A percentile compares a stretch with the other conserved stretches of the same genome.
These are phyloP conservation scores for Poliocrania exsul DNA, from an alignment of 2,797 vertebrate species.

Conservation along the genomic window DNA sequence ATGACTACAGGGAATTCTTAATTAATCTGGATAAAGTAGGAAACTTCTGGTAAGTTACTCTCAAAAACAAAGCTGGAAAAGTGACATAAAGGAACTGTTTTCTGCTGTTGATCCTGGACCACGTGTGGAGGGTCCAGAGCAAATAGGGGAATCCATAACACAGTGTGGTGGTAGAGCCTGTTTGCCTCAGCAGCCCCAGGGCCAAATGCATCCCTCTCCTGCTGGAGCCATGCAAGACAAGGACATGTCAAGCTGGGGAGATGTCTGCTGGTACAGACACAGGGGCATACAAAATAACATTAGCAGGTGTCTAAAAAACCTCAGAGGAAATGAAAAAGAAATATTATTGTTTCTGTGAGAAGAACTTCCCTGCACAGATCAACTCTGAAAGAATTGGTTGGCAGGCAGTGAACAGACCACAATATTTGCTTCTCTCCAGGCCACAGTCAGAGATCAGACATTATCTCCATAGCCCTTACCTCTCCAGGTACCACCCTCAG, in stretches of 20 bases:
- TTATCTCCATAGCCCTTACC: background rate
- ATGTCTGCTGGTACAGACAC: background rate
- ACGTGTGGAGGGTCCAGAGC: fast-evolving
- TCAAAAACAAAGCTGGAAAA: background rate
- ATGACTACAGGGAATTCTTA: background rate
- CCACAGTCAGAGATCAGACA: background rate
- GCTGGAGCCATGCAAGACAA: background rate
- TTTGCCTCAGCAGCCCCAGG: fast-evolving
- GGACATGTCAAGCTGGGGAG: background rate
- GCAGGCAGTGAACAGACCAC: background rate
- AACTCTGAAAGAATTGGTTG: background rate
- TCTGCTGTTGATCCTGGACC: background rate
- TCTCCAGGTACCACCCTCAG: background rate
- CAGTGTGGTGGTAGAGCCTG: background rate
- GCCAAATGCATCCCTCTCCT: background rate
- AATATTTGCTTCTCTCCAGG: background rate
- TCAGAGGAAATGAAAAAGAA: background rate
- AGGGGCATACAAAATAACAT: background rate
- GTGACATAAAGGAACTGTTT: background rate
- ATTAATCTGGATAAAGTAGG: background rate
- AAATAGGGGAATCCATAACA: background rate
- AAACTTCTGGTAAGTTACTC: background rate
- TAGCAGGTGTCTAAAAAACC: background rate
- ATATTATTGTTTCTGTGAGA: background rate
- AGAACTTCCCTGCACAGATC: background rate